Conservation (phyloP, 2,797 vertebrate species). For the Arctocebus calabarensis region DNA sequence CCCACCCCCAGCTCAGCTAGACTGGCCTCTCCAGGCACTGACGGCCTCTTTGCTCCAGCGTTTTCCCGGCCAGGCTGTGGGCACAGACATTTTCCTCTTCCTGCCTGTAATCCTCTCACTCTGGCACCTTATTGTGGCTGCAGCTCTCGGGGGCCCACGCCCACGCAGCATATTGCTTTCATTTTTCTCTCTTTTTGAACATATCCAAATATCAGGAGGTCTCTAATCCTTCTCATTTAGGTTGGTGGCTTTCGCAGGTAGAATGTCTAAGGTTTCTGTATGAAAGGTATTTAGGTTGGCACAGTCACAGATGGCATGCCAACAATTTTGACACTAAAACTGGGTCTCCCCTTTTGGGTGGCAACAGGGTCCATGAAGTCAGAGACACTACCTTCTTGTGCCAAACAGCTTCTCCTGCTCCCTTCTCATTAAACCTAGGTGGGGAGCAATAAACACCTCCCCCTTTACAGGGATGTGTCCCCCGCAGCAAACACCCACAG, state of each 20-base stretch:
- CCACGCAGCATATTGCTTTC: not conserved
- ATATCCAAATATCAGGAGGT: constrained; percentile 29
- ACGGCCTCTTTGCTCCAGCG: not conserved
- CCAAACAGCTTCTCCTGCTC: not conserved
- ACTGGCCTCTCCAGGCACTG: not conserved
- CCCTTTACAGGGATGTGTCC: not conserved
- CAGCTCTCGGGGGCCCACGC: not conserved
- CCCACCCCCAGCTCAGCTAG: not conserved
- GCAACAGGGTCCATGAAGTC: not conserved
- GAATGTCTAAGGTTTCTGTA: constrained; percentile 59
- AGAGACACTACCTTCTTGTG: not conserved
- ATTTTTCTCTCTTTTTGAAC: constrained; percentile 38
- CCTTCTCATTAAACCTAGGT: constrained; percentile 19
- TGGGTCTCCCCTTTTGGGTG: not conserved
- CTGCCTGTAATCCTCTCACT: not conserved
- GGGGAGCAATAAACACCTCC: not conserved
- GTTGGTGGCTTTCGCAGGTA: constrained; percentile 10
- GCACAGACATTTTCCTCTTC: not conserved
- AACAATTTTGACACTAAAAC: constrained; percentile 22
- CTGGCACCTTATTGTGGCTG: not conserved
- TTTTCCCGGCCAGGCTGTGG: not conserved
- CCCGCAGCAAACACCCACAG: not conserved
- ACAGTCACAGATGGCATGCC: not conserved
- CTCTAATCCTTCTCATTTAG: constrained; percentile 61
- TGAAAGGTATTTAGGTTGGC: constrained; percentile 64